Conservation (phyloP, 2,113 vertebrate genomes). For the Agelaius phoeniceus region DNA sequence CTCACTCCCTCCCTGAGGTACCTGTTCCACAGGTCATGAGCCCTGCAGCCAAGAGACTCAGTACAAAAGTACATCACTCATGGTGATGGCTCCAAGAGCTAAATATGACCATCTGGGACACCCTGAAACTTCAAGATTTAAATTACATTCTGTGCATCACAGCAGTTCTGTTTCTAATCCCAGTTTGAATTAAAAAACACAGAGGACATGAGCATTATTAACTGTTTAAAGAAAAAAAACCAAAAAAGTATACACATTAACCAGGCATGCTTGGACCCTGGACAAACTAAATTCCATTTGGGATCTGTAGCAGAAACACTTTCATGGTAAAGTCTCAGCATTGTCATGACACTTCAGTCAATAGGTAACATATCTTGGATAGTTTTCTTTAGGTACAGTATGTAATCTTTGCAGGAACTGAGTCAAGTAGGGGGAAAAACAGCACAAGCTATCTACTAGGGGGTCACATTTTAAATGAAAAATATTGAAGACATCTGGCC, state of each 20-base stretch:
- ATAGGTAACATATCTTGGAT: not conserved
- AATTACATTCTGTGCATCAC: not conserved
- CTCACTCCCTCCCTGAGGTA: not conserved
- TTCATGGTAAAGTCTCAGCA: not conserved
- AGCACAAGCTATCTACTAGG: not conserved
- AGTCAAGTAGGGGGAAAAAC: not conserved
- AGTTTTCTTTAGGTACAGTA: not conserved
- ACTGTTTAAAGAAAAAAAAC: not conserved
- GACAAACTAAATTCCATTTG: not conserved
- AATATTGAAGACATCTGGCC: not conserved
- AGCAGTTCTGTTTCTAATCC: not conserved
- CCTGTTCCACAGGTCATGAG: not conserved
- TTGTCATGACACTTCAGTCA: not conserved
- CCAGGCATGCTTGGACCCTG: not conserved
- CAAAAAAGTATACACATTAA: fast-evolving
- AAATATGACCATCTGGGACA: not conserved
- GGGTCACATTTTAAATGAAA: conserved; percentile 2
- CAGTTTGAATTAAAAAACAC: not conserved
- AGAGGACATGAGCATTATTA: not conserved
- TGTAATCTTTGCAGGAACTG: not conserved
- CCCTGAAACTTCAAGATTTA: not conserved
- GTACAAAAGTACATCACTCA: not conserved
- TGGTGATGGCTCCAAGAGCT: not conserved
- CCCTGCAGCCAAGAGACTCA: not conserved
- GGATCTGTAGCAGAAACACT: not conserved